These are phyloP conservation scores for Nesoenas mayeri DNA, from an alignment of 2,113 vertebrate genomes.

Conservation along the genomic window DNA sequence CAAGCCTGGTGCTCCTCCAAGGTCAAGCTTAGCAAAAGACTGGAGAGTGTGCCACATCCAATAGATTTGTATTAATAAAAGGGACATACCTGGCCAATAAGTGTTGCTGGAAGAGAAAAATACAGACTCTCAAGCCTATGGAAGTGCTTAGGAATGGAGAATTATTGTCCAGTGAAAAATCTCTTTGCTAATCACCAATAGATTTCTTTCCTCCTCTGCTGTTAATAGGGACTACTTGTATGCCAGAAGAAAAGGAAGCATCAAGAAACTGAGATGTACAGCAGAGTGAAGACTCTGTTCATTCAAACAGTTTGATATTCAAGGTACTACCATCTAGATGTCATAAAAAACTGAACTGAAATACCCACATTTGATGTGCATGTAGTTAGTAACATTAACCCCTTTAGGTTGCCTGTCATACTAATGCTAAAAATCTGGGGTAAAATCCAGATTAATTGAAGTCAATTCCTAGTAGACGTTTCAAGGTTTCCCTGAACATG, in stretches of 20 bases:
- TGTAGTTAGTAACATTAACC: neutral
- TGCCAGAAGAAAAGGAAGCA: neutral
- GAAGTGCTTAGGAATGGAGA: slow-evolving; percentile 39
- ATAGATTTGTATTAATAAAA: slow-evolving; percentile 24
- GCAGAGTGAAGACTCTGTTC: neutral
- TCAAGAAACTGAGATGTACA: neutral
- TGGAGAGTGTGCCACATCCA: neutral
- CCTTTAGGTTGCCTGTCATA: neutral
- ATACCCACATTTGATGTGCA: neutral
- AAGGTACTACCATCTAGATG: neutral
- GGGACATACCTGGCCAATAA: neutral
- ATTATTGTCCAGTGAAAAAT: neutral
- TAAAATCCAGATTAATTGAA: neutral
- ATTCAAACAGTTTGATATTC: neutral
- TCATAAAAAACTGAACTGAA: neutral
- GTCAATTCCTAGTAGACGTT: neutral
- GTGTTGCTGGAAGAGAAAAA: neutral
- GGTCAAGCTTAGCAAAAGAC: slow-evolving; percentile 20
- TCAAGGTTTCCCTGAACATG: neutral
- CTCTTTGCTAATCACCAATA: neutral
- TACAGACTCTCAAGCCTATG: neutral
- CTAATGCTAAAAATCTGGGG: neutral
- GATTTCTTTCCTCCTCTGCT: neutral
- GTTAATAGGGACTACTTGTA: neutral
- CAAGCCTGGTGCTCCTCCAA: slow-evolving; percentile 17